Evolutionary conservation across 2,888 invertebrate genomes (phyloP).

Genomic region (Tenthredo livida): DNA sequence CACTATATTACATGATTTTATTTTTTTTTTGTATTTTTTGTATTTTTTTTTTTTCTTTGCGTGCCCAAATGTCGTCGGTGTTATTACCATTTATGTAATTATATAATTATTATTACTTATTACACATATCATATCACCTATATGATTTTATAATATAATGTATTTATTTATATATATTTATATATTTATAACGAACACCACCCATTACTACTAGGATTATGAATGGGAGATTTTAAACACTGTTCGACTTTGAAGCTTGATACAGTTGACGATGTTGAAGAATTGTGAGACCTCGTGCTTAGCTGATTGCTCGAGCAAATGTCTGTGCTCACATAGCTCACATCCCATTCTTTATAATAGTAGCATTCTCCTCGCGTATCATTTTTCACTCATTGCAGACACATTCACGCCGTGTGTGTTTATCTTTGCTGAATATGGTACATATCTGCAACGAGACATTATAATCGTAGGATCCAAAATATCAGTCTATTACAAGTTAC

Average conservation of each 20-base stretch:
- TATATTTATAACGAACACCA: conserved; percentile 78
- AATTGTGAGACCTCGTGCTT: conserved; percentile 5
- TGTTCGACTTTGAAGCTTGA: conserved; percentile 32
- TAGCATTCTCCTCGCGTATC: conserved; percentile 53
- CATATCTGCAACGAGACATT: conserved; percentile 73
- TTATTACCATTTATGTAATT: conserved; percentile 63
- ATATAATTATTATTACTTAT: conserved; percentile 72
- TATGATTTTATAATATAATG: conserved; percentile 74
- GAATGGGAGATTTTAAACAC: conserved; percentile 70
- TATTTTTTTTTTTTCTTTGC: conserved; percentile 59
- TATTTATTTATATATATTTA: conserved; percentile 72
- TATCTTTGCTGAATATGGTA: conserved; percentile 74
- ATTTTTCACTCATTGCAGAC: conserved; percentile 71
- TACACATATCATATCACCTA: conserved; percentile 76
- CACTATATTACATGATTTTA: conserved; percentile 76
- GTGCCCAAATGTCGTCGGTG: conserved; percentile 70
- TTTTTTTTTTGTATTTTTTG: too few relatives aligned
- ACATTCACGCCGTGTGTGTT: conserved; percentile 71
- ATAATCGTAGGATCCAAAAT: conserved; percentile 55
- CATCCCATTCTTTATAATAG: conserved; percentile 68
- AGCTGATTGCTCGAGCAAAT: conserved; percentile 62
- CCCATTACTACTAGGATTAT: conserved; percentile 77
- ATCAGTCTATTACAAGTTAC: conserved; percentile 11
- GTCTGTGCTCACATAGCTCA: conserved; percentile 70
- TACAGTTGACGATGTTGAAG: conserved; percentile 36